Conservation (phyloP, 2,113 vertebrate species). For the Lagopus leucura region DNA sequence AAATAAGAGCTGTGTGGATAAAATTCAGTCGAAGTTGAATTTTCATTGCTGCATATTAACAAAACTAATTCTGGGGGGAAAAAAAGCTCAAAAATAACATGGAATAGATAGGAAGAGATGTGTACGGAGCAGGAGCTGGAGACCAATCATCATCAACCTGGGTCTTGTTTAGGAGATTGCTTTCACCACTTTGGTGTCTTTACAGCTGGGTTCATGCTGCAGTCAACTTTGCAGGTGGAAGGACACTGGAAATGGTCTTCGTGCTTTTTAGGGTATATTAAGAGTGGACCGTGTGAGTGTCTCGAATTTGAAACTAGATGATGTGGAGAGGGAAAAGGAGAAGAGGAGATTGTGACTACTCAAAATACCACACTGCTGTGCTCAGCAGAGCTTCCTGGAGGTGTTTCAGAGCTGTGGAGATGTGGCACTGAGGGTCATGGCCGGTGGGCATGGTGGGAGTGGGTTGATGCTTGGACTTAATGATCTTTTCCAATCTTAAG, state of each 20-base stretch:
- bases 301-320: background rate
- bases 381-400: background rate
- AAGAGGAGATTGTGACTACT: background rate
- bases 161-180: background rate
- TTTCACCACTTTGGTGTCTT: too few species aligned
- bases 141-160: background rate
- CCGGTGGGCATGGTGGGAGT: too few species aligned
- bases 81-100: background rate
- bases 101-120: background rate
- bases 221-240: background rate
- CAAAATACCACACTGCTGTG: background rate
- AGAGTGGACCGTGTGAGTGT: fast-evolving
- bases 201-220: background rate
- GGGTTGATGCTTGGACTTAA: too few species aligned
- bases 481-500: too few species aligned
- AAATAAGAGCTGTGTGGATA: background rate
- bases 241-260: background rate
- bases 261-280: background rate
- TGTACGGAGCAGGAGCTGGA: too few species aligned
- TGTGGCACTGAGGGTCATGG: too few species aligned
- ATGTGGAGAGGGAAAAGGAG: background rate
- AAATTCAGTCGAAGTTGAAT: background rate
- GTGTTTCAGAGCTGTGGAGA: too few species aligned
- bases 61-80: background rate
- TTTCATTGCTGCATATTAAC: background rate